Evolutionary conservation across 1,140 invertebrate species (phyloP).

Genomic region (Panagrolaimus sp.): DNA sequence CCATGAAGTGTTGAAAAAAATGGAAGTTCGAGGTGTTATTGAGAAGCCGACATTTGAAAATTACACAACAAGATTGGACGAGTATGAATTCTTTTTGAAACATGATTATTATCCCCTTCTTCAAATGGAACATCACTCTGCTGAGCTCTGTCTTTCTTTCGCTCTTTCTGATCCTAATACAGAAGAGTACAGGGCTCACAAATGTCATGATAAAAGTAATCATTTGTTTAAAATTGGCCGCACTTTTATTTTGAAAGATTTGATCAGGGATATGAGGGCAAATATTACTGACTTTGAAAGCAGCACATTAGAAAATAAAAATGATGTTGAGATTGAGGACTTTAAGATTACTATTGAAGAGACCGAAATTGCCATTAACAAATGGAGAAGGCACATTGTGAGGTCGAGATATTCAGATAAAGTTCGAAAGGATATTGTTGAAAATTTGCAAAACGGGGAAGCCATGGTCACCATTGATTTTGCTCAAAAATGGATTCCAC

Average conservation of each 20-base stretch:
- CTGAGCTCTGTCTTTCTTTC: neutral
- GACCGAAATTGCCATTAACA: neutral
- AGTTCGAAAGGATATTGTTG: neutral
- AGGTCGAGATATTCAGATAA: neutral
- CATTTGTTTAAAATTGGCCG: neutral
- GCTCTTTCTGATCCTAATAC: neutral
- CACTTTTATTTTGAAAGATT: neutral
- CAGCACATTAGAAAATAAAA: neutral
- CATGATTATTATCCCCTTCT: neutral
- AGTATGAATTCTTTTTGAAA: neutral
- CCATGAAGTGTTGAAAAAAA: neutral
- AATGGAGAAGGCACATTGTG: neutral
- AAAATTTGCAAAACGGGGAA: neutral
- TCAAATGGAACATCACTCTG: neutral
- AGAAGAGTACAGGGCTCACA: neutral
- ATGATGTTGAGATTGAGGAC: neutral
- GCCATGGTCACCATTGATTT: neutral
- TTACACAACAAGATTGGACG: neutral
- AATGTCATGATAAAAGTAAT: neutral
- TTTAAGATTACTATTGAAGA: neutral
- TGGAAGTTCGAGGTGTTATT: neutral
- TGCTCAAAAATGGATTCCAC: slow-evolving; percentile 2
- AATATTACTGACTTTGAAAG: too few species aligned
- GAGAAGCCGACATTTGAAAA: neutral
- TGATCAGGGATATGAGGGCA: too few species aligned